Conservation (phyloP, 2,888 invertebrate genomes). For the Drosophila robusta region DNA sequence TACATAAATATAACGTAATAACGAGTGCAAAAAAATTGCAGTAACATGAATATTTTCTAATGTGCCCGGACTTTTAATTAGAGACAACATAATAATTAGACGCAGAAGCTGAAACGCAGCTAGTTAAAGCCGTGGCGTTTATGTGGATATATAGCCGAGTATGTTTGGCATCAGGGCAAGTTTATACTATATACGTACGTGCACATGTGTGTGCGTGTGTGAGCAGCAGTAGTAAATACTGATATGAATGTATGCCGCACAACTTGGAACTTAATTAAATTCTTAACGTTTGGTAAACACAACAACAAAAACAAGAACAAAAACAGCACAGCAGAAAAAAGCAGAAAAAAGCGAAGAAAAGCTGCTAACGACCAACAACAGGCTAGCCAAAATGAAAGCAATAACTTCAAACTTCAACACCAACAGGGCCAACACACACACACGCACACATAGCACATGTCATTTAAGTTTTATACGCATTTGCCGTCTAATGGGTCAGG, state of each 20-base stretch:
- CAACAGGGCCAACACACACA: conserved; percentile 25
- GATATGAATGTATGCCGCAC: conserved; percentile 30
- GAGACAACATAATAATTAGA: not conserved
- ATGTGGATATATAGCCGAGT: not conserved
- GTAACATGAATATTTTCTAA: not conserved
- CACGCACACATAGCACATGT: conserved; percentile 36
- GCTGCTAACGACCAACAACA: conserved; percentile 42
- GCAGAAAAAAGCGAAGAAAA: conserved; percentile 3
- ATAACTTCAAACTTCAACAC: conserved; percentile 70
- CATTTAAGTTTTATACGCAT: conserved; percentile 64
- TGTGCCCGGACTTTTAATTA: not conserved
- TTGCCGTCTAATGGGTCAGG: conserved; percentile 74
- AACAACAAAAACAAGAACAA: conserved; percentile 13
- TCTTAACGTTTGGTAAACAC: conserved; percentile 63
- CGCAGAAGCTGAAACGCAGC: not conserved
- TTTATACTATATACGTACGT: not conserved
- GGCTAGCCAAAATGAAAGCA: conserved; percentile 65
- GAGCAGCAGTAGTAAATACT: conserved; percentile 13
- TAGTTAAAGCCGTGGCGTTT: conserved; percentile 1
- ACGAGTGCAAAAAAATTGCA: not conserved
- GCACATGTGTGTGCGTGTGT: conserved; percentile 4
- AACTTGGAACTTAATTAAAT: conserved; percentile 70
- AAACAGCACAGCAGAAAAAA: not conserved
- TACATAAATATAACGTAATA: not conserved
- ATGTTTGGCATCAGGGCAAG: conserved; percentile 1